Percentiles rank a stretch among this genome's conserved stretches.
Conservation (phyloP, 2,888 invertebrate species). For the Apantesis nais region DNA sequence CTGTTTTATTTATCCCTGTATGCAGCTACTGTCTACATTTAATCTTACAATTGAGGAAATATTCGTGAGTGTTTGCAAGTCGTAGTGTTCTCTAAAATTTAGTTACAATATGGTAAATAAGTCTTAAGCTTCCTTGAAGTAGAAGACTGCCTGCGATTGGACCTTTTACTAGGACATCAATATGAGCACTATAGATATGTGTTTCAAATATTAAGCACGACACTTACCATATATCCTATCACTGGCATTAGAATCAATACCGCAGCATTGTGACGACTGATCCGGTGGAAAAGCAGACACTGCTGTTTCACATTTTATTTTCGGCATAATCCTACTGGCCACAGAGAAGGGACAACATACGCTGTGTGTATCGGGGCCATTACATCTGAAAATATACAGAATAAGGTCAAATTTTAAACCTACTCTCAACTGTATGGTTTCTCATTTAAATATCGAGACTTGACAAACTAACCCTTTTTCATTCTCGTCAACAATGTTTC, state of each 20-base stretch:
- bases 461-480: no score
- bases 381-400: slow-evolving; percentile 55
- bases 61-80: no score
- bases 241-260: slow-evolving; percentile 47
- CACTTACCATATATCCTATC: slow-evolving; percentile 59
- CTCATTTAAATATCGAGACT: not conserved
- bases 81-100: no score
- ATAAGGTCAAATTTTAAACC: not conserved
- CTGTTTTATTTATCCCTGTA: no score
- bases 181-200: no score
- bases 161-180: no score
- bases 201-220: not conserved
- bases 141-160: no score
- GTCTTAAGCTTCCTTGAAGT: no score
- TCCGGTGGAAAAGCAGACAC: slow-evolving; percentile 56
- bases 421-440: not conserved
- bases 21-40: no score
- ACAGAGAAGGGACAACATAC: slow-evolving; percentile 57
- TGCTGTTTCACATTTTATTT: slow-evolving; percentile 1
- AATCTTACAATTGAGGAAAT: no score
- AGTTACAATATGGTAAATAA: no score
- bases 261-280: slow-evolving; percentile 60
- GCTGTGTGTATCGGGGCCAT: slow-evolving; percentile 54
- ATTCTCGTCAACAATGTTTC: no score
- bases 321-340: not conserved